phyloP scores from a whole-genome alignment of 2,113 vertebrate genomes.

The Gymnobelideus leadbeateri region DNA sequence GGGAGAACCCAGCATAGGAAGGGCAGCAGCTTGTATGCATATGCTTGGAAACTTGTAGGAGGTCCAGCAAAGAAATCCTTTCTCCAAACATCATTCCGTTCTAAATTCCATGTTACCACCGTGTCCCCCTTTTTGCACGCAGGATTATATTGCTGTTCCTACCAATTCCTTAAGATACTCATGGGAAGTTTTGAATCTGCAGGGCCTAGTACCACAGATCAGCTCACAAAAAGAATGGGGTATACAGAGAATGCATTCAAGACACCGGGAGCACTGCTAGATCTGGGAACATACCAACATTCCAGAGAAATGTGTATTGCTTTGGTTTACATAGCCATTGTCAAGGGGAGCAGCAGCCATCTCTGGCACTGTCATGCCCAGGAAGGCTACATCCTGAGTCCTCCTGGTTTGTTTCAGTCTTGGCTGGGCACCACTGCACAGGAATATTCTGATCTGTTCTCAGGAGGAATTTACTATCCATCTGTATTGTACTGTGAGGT shows the following conservation, averaged over 20 bases:
- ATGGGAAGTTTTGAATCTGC: neutral
- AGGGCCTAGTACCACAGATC: neutral
- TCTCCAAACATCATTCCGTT: slow-evolving; percentile 74
- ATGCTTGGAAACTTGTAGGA: slow-evolving; percentile 71
- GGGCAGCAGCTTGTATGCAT: slow-evolving; percentile 80
- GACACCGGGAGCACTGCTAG: neutral
- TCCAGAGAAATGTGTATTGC: neutral
- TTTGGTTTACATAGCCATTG: neutral
- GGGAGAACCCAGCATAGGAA: slow-evolving; percentile 57
- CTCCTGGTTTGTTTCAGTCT: neutral
- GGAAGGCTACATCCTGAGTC: neutral
- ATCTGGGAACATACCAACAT: neutral
- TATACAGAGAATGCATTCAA: neutral
- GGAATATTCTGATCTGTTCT: neutral
- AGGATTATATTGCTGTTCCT: slow-evolving; percentile 46
- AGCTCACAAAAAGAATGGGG: neutral
- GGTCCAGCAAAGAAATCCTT: slow-evolving; percentile 37
- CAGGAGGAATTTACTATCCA: neutral
- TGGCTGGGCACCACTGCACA: neutral
- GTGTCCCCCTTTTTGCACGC: slow-evolving; percentile 70
- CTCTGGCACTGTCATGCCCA: neutral
- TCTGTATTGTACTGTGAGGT: neutral
- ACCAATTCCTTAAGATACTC: neutral
- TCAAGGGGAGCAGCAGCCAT: neutral
- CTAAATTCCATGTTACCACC: slow-evolving; percentile 66